Base-by-base conservation (phyloP, 2,113 vertebrate genomes). In the Syngnathus typhle region DNA sequence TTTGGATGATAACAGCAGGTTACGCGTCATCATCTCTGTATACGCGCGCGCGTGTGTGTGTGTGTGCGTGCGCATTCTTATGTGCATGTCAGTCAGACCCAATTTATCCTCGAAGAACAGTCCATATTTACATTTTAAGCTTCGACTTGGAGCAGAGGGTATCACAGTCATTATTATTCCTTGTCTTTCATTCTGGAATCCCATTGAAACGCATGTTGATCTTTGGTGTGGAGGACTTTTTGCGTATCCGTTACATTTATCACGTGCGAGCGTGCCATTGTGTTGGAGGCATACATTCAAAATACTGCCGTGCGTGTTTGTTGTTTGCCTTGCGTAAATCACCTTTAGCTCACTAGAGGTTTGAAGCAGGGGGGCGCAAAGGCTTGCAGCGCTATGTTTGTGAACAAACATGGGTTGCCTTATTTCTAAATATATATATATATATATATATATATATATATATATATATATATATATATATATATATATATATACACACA, bases 241-340 rank as follows among this genome's bases (percentile, higher is more conserved):
- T 47, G 44, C 44, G 4, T 15, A 47, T 47, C 5, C 46, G 46
- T 47, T 47, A 15, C 46, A 18, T 47, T 47, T 47, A 18, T 18
- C 13, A 4, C 15, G 46, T 47, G 19, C 49, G 18, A 18, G 27
- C 60, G 5, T 47, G 18, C 46, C 4, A 47, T 10, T 68, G 38
- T 66, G 37, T 67, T 74, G 76, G 66, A 73, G 2, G 74, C 67
- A 78, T 49, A 59, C 47, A 65, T 68, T 55, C 60, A 60, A 27
- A 62, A 60, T 61, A 56, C 63, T 0, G 13, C 85, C 27, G 27
- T 27, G 84, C 80, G 80, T 85, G 82, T 73, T 78, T 72, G 65
- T 67, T 5, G 60, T 76, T 85, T 74, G 67, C 67, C 61, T 82
- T 85, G 82, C 85, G 83, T 87, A 89, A 83, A 86, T 86, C 85